Conservation (phyloP, 2,797 vertebrate species). For the Alectoris magna region DNA sequence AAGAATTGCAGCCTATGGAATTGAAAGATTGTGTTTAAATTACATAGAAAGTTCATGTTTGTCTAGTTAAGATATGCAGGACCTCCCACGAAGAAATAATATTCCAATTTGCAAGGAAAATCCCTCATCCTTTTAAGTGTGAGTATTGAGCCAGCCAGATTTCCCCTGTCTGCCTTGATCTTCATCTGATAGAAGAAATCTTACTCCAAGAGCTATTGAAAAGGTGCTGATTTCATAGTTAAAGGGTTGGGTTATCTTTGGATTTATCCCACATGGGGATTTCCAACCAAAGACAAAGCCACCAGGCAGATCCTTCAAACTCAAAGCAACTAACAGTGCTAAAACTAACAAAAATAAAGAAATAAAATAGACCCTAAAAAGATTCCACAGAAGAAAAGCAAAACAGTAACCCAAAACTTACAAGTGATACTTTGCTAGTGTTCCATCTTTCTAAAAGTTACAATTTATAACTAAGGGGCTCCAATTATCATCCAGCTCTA, state of each 20-base stretch:
- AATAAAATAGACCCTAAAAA: background rate
- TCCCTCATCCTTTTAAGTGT: background rate
- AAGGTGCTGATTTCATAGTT: background rate
- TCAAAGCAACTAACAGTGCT: background rate
- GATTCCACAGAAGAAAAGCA: background rate
- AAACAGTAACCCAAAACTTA: background rate
- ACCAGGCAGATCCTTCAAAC: background rate
- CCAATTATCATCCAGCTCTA: background rate
- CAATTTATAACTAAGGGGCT: background rate
- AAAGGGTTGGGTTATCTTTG: background rate
- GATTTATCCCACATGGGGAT: background rate
- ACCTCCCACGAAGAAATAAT: background rate
- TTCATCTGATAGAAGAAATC: background rate
- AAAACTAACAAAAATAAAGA: background rate
- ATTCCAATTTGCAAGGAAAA: background rate
- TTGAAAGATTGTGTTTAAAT: background rate
- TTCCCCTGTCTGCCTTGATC: background rate
- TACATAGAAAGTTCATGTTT: background rate
- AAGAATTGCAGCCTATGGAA: background rate
- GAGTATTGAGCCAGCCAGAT: background rate
- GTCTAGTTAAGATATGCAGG: background rate
- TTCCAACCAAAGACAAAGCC: background rate
- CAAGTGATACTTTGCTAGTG: background rate
- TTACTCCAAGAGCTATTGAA: background rate
- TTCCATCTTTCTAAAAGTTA: background rate